Conservation (phyloP, 2,888 invertebrate species). For the Dysmachus trigonus region DNA sequence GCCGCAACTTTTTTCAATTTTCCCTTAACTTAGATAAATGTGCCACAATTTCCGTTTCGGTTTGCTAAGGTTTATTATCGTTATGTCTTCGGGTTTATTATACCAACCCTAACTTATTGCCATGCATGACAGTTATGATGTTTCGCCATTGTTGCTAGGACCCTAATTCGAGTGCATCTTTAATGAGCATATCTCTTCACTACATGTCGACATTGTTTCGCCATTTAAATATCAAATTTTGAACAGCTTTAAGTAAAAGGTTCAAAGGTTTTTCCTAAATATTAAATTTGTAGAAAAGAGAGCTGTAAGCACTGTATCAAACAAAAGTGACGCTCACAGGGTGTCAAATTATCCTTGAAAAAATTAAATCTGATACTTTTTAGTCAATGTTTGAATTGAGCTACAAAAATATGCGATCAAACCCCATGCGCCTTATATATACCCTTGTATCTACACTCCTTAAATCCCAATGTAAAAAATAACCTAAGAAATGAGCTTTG, state of each 20-base stretch:
- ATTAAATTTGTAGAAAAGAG: too few species aligned
- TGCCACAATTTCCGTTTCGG: constrained; percentile 44
- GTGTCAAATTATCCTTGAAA: too few species aligned
- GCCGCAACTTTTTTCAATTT: constrained; percentile 46
- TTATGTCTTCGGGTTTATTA: constrained; percentile 35
- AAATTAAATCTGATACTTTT: too few species aligned
- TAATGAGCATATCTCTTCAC: background rate
- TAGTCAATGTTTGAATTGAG: too few species aligned
- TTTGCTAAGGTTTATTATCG: constrained; percentile 43
- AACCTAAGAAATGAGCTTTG: too few species aligned
- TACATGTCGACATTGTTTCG: background rate
- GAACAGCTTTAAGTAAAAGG: background rate
- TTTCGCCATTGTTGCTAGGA: background rate
- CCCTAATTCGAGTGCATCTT: background rate
- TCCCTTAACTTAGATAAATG: constrained; percentile 45
- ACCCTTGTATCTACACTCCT: too few species aligned
- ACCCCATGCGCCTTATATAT: too few species aligned
- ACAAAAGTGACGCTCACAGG: too few species aligned
- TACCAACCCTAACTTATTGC: constrained; percentile 20
- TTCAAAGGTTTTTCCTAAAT: too few species aligned
- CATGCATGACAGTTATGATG: constrained; percentile 16
- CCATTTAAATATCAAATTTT: background rate
- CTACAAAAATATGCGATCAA: too few species aligned
- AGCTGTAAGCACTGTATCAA: too few species aligned
- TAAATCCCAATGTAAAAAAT: too few species aligned